These are phyloP conservation scores for Zaprionus inermis DNA, from an alignment of 1,140 invertebrate species.

Conservation along the genomic window DNA sequence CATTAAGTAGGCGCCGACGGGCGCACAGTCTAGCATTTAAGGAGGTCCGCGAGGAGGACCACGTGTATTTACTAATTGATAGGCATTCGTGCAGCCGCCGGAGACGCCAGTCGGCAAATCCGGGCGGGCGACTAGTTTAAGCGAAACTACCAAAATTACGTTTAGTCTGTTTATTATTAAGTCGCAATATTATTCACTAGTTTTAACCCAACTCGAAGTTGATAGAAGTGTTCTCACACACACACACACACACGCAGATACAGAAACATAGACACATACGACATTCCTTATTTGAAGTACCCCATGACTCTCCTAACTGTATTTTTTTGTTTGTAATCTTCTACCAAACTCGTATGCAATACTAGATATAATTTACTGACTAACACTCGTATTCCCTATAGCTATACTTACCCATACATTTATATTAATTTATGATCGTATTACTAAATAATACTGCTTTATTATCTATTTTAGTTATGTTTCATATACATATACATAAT, in stretches of 20 bases:
- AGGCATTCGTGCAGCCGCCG: slow-evolving; percentile 51
- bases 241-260: not conserved
- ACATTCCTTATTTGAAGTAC: slow-evolving; percentile 20
- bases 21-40: slow-evolving; percentile 62
- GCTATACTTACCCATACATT: slow-evolving; percentile 4
- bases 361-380: slow-evolving; percentile 5
- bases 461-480: slow-evolving; percentile 8
- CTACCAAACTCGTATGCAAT: slow-evolving; percentile 1
- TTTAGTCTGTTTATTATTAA: slow-evolving; percentile 67
- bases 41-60: slow-evolving; percentile 16
- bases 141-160: slow-evolving; percentile 74
- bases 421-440: slow-evolving; percentile 28
- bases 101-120: not conserved
- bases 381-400: not conserved
- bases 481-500: not conserved
- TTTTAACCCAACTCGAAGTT: slow-evolving; percentile 21
- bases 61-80: slow-evolving; percentile 75
- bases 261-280: not conserved
- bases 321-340: slow-evolving; percentile 12
- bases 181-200: slow-evolving; percentile 52
- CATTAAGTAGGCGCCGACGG: slow-evolving; percentile 48
- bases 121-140: slow-evolving; percentile 62
- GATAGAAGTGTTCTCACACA: not conserved
- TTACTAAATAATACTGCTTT: slow-evolving; percentile 26
- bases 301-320: slow-evolving; percentile 5